Percentiles rank a stretch among this genome's conserved stretches.
Conservation (phyloP, 2,888 invertebrate genomes). For the Trichogramma dendrolimi region DNA sequence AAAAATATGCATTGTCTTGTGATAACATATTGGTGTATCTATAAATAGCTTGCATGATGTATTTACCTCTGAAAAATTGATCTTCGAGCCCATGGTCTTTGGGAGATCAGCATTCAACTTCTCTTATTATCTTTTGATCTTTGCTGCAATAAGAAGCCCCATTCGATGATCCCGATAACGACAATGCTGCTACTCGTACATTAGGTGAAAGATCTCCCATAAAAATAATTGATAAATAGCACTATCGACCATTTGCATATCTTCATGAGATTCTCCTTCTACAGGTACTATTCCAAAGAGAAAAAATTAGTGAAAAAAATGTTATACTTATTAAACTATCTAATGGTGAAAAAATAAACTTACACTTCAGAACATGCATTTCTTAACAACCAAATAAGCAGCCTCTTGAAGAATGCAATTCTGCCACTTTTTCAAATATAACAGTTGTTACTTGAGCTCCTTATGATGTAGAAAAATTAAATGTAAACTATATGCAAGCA, state of each 20-base stretch:
- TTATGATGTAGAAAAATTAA: constrained; percentile 72
- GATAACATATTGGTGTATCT: background rate
- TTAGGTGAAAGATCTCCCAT: constrained; percentile 89
- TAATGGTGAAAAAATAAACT: constrained; percentile 28
- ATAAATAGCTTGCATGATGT: constrained; percentile 16
- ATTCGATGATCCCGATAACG: constrained; percentile 80
- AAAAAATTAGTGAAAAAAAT: constrained; percentile 27
- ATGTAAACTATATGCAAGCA: constrained; percentile 77
- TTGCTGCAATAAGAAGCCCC: constrained; percentile 84
- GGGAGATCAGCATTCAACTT: constrained; percentile 46
- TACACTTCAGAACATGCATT: constrained; percentile 84
- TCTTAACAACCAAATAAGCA: constrained; percentile 82
- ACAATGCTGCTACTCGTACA: constrained; percentile 80
- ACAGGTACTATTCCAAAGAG: constrained; percentile 65
- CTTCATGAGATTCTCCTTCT: constrained; percentile 68
- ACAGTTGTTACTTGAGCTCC: constrained; percentile 88
- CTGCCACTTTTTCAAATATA: constrained; percentile 81
- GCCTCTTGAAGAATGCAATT: constrained; percentile 72
- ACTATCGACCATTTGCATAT: constrained; percentile 87
- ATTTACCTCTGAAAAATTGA: constrained; percentile 76
- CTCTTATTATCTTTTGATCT: constrained; percentile 71
- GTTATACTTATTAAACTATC: constrained; percentile 33
- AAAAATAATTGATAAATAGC: constrained; percentile 90
- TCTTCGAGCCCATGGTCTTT: constrained; percentile 88
- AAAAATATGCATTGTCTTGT: constrained; percentile 25